A percentile compares a stretch with the other conserved stretches of the same genome.
Evolutionary conservation across 2,888 invertebrate species (phyloP).

Genomic region (Aphrophora alni): DNA sequence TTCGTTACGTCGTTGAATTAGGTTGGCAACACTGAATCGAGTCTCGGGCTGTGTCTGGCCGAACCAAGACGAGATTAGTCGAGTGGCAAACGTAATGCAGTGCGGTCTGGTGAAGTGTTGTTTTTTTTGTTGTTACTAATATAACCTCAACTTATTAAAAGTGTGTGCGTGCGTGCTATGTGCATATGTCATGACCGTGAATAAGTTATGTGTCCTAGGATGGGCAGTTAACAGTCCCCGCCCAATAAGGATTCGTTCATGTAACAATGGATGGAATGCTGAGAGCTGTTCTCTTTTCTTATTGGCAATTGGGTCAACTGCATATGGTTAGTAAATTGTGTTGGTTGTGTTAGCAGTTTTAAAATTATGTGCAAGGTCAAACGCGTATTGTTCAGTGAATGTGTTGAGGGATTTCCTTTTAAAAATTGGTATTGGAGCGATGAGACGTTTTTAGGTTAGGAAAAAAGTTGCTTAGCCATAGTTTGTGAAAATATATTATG

Average conservation of each 20-base stretch:
- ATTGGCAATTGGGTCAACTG: constrained; percentile 53
- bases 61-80: constrained; percentile 19
- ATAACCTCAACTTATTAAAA: background rate
- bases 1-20: background rate
- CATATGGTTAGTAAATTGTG: constrained; percentile 36
- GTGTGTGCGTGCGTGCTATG: constrained; percentile 17
- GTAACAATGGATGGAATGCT: constrained; percentile 59
- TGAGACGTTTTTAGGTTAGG: too few relatives aligned
- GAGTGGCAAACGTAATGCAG: constrained; percentile 17
- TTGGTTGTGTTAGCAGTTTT: too few relatives aligned
- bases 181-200: constrained; percentile 25
- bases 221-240: background rate
- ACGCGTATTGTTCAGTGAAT: too few relatives aligned
- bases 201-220: background rate
- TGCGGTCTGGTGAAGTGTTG: background rate
- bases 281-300: constrained; percentile 58
- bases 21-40: constrained; percentile 17
- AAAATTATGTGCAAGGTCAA: too few relatives aligned
- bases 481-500: too few relatives aligned
- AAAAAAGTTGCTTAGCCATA: too few relatives aligned
- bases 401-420: too few relatives aligned
- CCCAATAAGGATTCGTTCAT: constrained; percentile 12
- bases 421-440: too few relatives aligned
- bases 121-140: background rate
- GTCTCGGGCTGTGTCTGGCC: constrained; percentile 31